Evolutionary conservation across 2,113 vertebrate genomes (phyloP), one percentile per base, ranked within the genome.

Genomic region (Nannobrachium achirus): DNA sequence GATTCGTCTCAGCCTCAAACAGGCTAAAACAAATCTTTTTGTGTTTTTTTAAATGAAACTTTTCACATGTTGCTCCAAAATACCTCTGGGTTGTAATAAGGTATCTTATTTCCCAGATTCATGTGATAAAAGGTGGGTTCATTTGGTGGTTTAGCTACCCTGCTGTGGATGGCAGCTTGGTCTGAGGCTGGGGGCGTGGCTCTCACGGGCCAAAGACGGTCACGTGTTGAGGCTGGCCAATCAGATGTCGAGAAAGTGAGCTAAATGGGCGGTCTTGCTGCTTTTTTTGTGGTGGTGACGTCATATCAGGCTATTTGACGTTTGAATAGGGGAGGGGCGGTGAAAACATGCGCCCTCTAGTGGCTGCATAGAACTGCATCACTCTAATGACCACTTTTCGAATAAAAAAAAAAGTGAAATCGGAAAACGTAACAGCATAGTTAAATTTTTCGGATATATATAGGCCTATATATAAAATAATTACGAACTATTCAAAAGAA

Each of bases 281-380:
- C 13, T 41, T 13, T 53, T 73, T 0, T 0, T 33, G 25, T 4
- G 25, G 0, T 0, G 2, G 11, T 91, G 85, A 89, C n/a, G 71
- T 92, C 90, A 92, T 50, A 85, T 92, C 89, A 91, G 86, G 85
- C 89, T 79, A 91, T 74, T 78, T 79, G 25, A 33, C 25, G 25
- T 33, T 33, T 33, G 25, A 33, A 33, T 33, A 5, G 25, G 25
- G 25, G 25, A 33, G 25, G 25, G 25, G 25, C 25, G 25, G 25
- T 33, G 25, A 33, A 33, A 33, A 5, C 25, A 33, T 33, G 25
- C 25, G 25, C 25, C 25, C 25, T 33, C 25, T 33, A 33, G 25
- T 33, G 25, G 25, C 6, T 33, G 25, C 25, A 5, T 33, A 33
- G 25, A 33, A 33, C 25, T 33, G 25, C 25, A 33, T 33, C 6